Conservation (phyloP, 30 jellyfish, hydroid and myxozoan genomes). For the Nemopilema nomurai region DNA sequence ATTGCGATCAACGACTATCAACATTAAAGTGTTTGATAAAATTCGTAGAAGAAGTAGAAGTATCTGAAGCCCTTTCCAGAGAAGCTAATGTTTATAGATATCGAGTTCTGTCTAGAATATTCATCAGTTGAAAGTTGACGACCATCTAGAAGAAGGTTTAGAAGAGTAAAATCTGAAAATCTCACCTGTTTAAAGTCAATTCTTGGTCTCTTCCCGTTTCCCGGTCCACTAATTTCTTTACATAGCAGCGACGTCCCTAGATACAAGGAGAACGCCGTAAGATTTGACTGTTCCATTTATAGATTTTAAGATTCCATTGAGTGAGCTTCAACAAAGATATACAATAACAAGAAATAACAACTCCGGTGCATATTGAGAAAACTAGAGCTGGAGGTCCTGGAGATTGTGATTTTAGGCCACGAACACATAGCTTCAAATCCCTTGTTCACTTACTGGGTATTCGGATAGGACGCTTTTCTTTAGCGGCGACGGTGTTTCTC, state of each 20-base stretch:
- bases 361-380: neutral
- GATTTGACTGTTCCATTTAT: neutral
- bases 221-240: constrained; percentile 20
- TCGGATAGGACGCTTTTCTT: constrained; percentile 44
- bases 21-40: too few relatives aligned
- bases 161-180: neutral
- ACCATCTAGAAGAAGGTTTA: neutral
- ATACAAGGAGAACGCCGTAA: neutral
- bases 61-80: too few relatives aligned
- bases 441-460: neutral
- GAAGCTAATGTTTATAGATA: too few relatives aligned
- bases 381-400: neutral
- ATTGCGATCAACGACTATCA: too few relatives aligned
- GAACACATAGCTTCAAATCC: neutral
- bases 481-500: constrained; percentile 17
- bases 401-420: neutral
- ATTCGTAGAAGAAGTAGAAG: too few relatives aligned
- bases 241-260: constrained; percentile 27
- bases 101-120: too few relatives aligned
- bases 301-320: neutral
- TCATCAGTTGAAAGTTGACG: too few relatives aligned
- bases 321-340: neutral
- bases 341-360: neutral
- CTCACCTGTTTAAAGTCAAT: constrained; percentile 15
- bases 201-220: constrained; percentile 42